Conservation (phyloP, 2,797 vertebrate genomes). For the Hypotaenidia philippensis region DNA sequence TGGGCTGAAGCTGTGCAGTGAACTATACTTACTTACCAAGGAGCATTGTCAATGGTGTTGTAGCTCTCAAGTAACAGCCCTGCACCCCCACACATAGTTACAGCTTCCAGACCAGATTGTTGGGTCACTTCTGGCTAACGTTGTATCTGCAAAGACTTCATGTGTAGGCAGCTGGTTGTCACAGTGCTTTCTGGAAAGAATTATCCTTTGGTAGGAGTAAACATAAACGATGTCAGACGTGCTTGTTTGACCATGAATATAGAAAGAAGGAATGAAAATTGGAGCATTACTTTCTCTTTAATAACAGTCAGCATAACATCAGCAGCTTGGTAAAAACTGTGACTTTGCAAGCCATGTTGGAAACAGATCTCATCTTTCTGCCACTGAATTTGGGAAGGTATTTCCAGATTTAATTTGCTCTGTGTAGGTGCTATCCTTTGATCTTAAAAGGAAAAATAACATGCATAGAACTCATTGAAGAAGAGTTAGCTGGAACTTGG, state of each 20-base stretch:
- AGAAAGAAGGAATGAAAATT: neutral
- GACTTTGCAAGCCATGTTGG: neutral
- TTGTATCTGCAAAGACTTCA: neutral
- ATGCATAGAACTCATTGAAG: neutral
- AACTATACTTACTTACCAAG: neutral
- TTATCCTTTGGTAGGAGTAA: neutral
- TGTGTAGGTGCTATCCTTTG: neutral
- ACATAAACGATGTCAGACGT: neutral
- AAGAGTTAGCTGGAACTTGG: neutral
- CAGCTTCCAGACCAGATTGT: neutral
- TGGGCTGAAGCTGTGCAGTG: neutral
- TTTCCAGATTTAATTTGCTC: neutral
- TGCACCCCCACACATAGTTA: fast-evolving
- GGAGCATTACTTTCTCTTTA: neutral
- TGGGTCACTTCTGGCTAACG: fast-evolving
- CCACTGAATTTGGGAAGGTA: neutral
- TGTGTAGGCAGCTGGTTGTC: neutral
- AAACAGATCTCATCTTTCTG: neutral
- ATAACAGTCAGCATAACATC: neutral
- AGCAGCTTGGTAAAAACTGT: neutral
- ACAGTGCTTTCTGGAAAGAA: neutral
- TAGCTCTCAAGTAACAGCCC: neutral
- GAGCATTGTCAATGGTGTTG: neutral
- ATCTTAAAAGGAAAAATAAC: neutral
- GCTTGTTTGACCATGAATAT: neutral